Evolutionary conservation across 2,888 invertebrate species (phyloP).

Genomic region (Metacarcinus magister): DNA sequence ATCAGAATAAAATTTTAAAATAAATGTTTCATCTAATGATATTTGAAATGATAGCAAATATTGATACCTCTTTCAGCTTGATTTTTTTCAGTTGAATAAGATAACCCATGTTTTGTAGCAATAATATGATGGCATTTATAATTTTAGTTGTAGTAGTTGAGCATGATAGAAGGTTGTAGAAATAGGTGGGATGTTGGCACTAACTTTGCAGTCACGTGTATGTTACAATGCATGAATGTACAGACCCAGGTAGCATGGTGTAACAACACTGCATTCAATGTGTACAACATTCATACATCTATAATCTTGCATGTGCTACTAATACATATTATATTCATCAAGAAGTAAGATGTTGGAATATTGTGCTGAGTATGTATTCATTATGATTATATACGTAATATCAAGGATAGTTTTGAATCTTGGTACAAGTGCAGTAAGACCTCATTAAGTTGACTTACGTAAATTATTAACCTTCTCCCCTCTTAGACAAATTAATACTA

Average conservation of each 20-base stretch:
- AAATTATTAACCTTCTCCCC: background rate
- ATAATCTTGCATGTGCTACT: slow-evolving; percentile 8
- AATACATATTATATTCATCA: background rate
- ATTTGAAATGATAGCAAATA: background rate
- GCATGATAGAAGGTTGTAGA: background rate
- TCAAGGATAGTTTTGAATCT: background rate
- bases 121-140: background rate
- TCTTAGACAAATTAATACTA: background rate
- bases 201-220: background rate
- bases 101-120: background rate
- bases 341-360: background rate
- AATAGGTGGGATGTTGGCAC: background rate
- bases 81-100: slow-evolving; percentile 31
- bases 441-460: background rate
- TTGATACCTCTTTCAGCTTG: slow-evolving; percentile 58
- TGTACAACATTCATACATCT: background rate
- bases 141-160: background rate
- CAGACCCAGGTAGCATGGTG: background rate
- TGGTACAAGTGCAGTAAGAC: background rate
- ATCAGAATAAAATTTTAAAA: background rate
- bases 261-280: background rate
- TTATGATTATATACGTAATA: background rate
- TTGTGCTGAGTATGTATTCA: background rate
- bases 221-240: background rate
- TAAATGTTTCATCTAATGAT: background rate